These are phyloP conservation scores for Holothuria leucospilota DNA, from an alignment of 53 echinoderm and acorn worm genomes.

Conservation along the genomic window DNA sequence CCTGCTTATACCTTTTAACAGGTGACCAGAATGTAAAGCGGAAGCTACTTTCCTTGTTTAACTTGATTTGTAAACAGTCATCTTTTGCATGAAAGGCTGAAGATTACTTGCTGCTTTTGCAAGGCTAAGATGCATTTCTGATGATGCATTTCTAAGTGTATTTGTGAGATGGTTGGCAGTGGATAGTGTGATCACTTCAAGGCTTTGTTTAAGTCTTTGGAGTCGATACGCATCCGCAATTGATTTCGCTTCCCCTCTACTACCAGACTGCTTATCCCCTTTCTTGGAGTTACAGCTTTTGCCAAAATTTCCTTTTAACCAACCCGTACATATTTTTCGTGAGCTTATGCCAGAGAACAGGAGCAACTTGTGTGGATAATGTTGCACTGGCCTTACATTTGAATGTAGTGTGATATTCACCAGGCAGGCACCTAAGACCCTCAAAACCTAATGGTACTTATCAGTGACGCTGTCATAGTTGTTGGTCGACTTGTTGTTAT, in stretches of 20 bases:
- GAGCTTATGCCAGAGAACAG: slow-evolving; percentile 51
- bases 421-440: slow-evolving; percentile 51
- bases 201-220: no score
- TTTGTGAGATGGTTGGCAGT: background rate
- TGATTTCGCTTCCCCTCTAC: slow-evolving; percentile 33
- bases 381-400: background rate
- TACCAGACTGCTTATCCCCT: no score
- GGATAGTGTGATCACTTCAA: background rate
- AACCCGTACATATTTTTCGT: background rate
- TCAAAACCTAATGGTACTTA: slow-evolving; percentile 65
- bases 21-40: slow-evolving; percentile 52
- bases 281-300: no score
- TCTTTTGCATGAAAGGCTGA: background rate
- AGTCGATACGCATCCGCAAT: background rate
- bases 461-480: background rate
- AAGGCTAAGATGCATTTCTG: background rate
- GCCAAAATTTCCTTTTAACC: background rate
- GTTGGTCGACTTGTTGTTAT: no score
- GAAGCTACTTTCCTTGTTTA: slow-evolving; percentile 36
- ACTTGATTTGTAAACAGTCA: background rate
- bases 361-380: background rate
- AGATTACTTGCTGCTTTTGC: background rate
- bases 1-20: slow-evolving; percentile 35
- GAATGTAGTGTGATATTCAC: slow-evolving; percentile 47
- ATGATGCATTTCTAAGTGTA: no score